Conservation (phyloP, 2,888 invertebrate genomes). For the Drosophila affinis region DNA sequence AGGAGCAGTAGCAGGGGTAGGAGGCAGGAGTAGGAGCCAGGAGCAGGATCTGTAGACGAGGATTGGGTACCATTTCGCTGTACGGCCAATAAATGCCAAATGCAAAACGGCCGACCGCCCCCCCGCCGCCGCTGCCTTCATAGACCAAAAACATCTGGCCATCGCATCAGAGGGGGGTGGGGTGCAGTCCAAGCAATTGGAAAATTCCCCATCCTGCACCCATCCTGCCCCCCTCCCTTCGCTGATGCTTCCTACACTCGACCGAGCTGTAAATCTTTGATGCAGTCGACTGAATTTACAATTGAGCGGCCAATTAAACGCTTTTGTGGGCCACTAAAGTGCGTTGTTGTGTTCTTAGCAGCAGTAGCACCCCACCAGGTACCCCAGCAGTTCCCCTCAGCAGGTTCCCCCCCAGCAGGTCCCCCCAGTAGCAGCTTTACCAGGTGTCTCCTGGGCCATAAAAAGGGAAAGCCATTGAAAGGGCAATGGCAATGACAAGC, state of each 20-base stretch:
- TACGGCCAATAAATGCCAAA: conserved; percentile 74
- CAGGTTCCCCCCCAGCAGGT: too few relatives aligned
- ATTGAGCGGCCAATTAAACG: conserved; percentile 73
- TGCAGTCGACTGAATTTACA: conserved; percentile 77
- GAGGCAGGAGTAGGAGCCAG: not conserved
- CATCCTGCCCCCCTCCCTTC: not conserved
- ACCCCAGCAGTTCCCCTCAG: too few relatives aligned
- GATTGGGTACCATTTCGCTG: conserved; percentile 3
- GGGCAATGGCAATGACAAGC: conserved; percentile 1
- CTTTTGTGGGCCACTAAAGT: conserved; percentile 55
- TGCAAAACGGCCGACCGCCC: conserved; percentile 50
- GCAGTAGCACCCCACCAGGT: conserved; percentile 11
- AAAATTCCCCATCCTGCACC: conserved; percentile 21
- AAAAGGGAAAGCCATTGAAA: conserved; percentile 53
- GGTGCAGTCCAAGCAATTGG: conserved; percentile 40
- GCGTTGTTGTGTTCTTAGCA: conserved; percentile 65
- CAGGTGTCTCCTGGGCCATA: conserved; percentile 25
- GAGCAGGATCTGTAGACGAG: not conserved
- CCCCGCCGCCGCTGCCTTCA: conserved; percentile 18
- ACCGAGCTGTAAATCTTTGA: conserved; percentile 73
- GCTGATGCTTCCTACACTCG: not conserved
- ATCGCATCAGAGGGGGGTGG: not conserved
- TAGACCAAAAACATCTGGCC: conserved; percentile 67
- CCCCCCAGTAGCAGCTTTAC: not conserved
- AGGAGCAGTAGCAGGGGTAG: conserved; percentile 6